These are phyloP conservation scores for Hyperoplus immaculatus DNA, from an alignment of 2,797 vertebrate species.

Conservation along the genomic window DNA sequence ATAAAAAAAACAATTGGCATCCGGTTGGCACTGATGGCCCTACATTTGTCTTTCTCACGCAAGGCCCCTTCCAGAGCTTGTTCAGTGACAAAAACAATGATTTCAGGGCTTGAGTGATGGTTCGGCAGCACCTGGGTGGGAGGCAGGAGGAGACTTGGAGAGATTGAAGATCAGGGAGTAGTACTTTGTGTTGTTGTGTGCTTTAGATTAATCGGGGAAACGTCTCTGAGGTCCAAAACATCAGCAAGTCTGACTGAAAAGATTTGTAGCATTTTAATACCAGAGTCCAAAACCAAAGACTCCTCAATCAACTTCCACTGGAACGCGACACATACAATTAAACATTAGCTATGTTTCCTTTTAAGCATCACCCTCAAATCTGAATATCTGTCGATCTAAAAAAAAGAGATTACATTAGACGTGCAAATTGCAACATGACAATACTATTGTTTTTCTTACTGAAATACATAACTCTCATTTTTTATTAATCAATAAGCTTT, in stretches of 20 bases:
- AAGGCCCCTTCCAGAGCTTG: conserved; percentile 46
- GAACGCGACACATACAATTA: not conserved
- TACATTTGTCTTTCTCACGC: conserved; percentile 39
- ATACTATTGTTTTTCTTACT: too few species aligned
- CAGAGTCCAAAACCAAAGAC: not conserved
- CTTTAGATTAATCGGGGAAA: conserved; percentile 35
- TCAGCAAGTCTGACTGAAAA: not conserved
- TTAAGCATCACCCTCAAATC: not conserved
- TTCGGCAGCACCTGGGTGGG: conserved; percentile 34
- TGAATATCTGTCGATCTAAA: not conserved
- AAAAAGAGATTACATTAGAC: not conserved
- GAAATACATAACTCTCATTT: not conserved
- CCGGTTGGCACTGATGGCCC: conserved; percentile 44
- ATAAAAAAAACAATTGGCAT: conserved; percentile 61
- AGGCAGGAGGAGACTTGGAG: conserved; percentile 46
- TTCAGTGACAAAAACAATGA: conserved; percentile 60
- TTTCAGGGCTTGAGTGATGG: conserved; percentile 66
- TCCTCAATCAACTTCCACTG: not conserved
- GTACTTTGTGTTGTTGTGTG: conserved; percentile 14
- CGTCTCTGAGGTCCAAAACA: conserved; percentile 1
- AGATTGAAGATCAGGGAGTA: conserved; percentile 49
- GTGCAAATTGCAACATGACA: not conserved
- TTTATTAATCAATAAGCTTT: not conserved
- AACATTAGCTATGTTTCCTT: not conserved
- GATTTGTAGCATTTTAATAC: conserved; percentile 16